These are phyloP conservation scores for Cepaea nemoralis DNA, from an alignment of 1,140 invertebrate genomes.

Conservation along the genomic window DNA sequence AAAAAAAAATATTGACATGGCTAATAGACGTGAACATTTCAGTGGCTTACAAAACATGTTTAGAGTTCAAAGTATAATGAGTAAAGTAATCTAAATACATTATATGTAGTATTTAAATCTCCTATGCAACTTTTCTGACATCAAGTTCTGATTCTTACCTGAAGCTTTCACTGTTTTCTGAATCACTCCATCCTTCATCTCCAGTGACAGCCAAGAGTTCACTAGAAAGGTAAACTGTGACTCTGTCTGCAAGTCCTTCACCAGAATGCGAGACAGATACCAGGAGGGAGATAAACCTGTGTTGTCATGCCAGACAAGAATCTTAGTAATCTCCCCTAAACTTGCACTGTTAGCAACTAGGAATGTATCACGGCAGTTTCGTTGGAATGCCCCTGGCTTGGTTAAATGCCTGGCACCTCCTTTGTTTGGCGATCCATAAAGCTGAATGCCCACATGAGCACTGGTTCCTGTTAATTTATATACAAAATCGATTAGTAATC, in stretches of 20 bases:
- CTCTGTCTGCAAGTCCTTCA: conserved; percentile 63
- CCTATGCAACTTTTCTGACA: not conserved
- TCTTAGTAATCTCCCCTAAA: conserved; percentile 58
- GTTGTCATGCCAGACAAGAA: conserved; percentile 69
- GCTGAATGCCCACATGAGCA: conserved; percentile 63
- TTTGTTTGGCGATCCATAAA: conserved; percentile 62
- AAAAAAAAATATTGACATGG: too few species aligned
- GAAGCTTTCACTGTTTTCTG: conserved; percentile 60
- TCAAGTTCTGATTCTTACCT: conserved; percentile 44
- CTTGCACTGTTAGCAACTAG: conserved; percentile 61
- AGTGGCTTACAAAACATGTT: too few species aligned
- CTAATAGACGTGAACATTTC: too few species aligned
- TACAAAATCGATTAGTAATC: too few species aligned
- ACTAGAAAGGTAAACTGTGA: conserved; percentile 61
- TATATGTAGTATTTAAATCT: not conserved
- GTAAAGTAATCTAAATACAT: not conserved
- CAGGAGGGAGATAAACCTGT: conserved; percentile 62
- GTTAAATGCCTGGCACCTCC: conserved; percentile 56
- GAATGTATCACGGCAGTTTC: conserved; percentile 63
- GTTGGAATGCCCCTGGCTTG: conserved; percentile 61
- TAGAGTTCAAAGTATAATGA: too few species aligned
- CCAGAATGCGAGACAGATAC: conserved; percentile 61
- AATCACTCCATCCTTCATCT: conserved; percentile 57
- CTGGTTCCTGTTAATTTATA: conserved; percentile 56
- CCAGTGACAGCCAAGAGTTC: conserved; percentile 62